Evolutionary conservation across 2,888 invertebrate species (phyloP).

Genomic region (Leptinotarsa haldemani): DNA sequence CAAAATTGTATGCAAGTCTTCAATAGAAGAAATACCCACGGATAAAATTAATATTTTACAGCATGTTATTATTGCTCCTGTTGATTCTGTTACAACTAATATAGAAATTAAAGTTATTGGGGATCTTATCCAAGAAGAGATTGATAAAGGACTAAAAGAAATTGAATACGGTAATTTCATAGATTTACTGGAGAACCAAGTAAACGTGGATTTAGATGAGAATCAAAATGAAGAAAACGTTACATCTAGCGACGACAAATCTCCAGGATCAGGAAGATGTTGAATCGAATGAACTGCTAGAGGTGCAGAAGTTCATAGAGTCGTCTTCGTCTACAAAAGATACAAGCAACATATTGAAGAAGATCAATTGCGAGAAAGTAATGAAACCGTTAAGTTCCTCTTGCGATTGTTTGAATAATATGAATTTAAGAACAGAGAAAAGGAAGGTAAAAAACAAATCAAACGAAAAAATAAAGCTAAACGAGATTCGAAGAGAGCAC

Average conservation of each 20-base stretch:
- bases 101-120: slow-evolving; percentile 14
- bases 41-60: slow-evolving; percentile 27
- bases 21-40: slow-evolving; percentile 7
- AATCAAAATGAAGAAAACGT: slow-evolving; percentile 2
- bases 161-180: slow-evolving; percentile 21
- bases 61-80: slow-evolving; percentile 23
- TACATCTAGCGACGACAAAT: background rate
- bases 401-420: slow-evolving; percentile 21
- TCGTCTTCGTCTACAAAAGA: slow-evolving; percentile 9
- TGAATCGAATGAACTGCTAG: background rate
- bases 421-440: slow-evolving; percentile 19
- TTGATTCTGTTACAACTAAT: slow-evolving; percentile 14
- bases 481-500: slow-evolving; percentile 19
- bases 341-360: slow-evolving; percentile 8
- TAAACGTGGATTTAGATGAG: slow-evolving; percentile 3
- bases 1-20: background rate
- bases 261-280: background rate
- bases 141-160: slow-evolving; percentile 18
- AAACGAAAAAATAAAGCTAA: slow-evolving; percentile 11
- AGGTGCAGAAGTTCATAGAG: background rate
- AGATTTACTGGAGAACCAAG: slow-evolving; percentile 13
- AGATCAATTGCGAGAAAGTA: slow-evolving; percentile 5
- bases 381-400: slow-evolving; percentile 14
- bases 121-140: slow-evolving; percentile 21
- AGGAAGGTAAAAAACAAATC: slow-evolving; percentile 6